A percentile compares a stretch with the other conserved stretches of the same genome.
These are phyloP conservation scores for Perizoma flavofasciatum DNA, from an alignment of 2,888 invertebrate species.

Conservation along the genomic window DNA sequence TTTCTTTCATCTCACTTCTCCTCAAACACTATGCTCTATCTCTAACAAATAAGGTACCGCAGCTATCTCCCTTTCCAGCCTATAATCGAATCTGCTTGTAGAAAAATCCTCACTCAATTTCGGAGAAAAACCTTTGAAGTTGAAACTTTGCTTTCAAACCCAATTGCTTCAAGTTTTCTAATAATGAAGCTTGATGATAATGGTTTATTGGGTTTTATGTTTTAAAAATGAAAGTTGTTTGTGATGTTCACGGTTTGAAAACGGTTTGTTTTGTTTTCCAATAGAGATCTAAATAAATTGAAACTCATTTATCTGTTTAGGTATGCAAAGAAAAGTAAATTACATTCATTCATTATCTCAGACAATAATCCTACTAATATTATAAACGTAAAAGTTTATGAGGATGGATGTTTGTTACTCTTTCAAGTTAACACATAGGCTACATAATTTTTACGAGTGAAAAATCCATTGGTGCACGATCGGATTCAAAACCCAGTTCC, in stretches of 20 bases:
- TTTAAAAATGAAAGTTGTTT: constrained; percentile 21
- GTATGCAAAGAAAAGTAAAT: no score
- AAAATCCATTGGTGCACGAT: no score
- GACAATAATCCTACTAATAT: no score
- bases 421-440: no score
- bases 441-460: no score
- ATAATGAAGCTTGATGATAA: constrained; percentile 42
- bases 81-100: constrained; percentile 59
- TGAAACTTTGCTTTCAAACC: constrained; percentile 45
- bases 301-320: neutral
- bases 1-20: neutral
- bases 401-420: no score
- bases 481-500: no score
- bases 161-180: constrained; percentile 41
- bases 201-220: constrained; percentile 37
- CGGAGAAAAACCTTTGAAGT: constrained; percentile 51
- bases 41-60: constrained; percentile 34
- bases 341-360: no score
- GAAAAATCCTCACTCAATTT: constrained; percentile 53
- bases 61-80: constrained; percentile 43
- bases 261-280: constrained; percentile 20
- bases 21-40: neutral
- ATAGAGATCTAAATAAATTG: constrained; percentile 10
- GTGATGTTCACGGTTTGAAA: constrained; percentile 6
- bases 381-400: no score